Base-by-base conservation (phyloP, 2,113 vertebrate genomes). In the Grammomys dolichurus region DNA sequence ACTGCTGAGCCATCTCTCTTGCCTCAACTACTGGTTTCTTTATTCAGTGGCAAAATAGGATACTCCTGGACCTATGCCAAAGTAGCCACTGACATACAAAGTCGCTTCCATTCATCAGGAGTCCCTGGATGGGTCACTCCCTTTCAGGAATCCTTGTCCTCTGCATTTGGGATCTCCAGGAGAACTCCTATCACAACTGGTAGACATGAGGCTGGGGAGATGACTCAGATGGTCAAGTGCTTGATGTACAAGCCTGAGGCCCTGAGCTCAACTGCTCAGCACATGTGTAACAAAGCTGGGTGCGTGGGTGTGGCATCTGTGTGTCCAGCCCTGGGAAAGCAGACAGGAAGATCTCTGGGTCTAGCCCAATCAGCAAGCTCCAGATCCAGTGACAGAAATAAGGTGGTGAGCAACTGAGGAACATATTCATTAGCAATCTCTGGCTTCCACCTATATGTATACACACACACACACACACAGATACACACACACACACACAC, bases 21-120 rank as follows among this genome's bases (percentile, higher is more conserved):
- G 60, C 43, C 82, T 28, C 11, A 86, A 28, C 28, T n/a, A 33
- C 65, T 87, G n/a, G 26, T 73, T 96, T 78, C 84, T 54, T 43
- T 63, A 91, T 40, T 65, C 82, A 89, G 76, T 60, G 58, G 78
- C 31, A 84, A 93, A 80, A 58, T 36, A 67, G 48, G 93, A 80
- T 2, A 60, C 0, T 87, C 51, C 77, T 11, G 17, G 36, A 33
- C 60, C 56, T 90, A 28, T 36, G 75, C 81, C 19, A 20, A 75
- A 96, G 78, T 2, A 80, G 84, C n/a, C 69, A 80, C 6, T 43
- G 84, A 75, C 90, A 76, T 48, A 95, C 4, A 43, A 69, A 43
- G 48, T 58, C 28, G 31, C 26, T 67, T 48, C 75, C 31, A 51
- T 0, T 75, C 84, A 26, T 76, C 95, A 46, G 48, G 72, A 65